Evolutionary conservation across 2,113 vertebrate genomes (phyloP), one percentile per base, ranked within the genome.

Genomic region (Amazona vittata): DNA sequence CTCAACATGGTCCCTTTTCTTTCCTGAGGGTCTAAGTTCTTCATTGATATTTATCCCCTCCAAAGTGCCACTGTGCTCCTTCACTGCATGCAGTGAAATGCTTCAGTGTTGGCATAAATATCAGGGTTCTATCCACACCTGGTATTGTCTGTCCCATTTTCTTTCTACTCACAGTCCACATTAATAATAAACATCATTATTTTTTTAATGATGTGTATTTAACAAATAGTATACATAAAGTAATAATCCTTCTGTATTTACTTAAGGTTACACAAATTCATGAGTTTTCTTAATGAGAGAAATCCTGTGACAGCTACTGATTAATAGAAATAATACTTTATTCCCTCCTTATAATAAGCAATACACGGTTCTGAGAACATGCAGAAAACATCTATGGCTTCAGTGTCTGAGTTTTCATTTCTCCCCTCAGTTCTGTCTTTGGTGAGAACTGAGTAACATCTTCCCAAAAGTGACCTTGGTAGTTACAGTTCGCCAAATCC

Each of bases 241-340:
- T 43, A 74, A 64, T 52, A 49, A 76, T 33, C 18, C 59, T 52
- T 24, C 50, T 76, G 31, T 24, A 49, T 84, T 80, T 84, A 65
- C 14, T 43, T 75, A 91, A 76, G 37, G 83, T 84, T 88, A 59
- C 73, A 86, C 26, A 90, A 57, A 78, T 74, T 87, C 55, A 6
- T 8, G n/a, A 82, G 33, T 83, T 80, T 89, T 78, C 67, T 79
- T 89, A 80, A 77, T 84, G 50, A 89, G 77, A 86, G 94, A 86
- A 93, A 89, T 79, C 81, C 65, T 31, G 25, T 88, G 91, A 65
- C 67, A 90, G 46, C 17, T 73, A 80, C 31, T 82, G 69, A 90
- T 89, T 92, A 84, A 89, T 44, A 78, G 37, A 80, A 86, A 82
- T 35, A 91, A 77, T 52, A 65, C 44, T 71, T 85, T 41, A 55